These are phyloP conservation scores for Pteruthius melanotis DNA, from an alignment of 2,113 vertebrate genomes.

Conservation along the genomic window DNA sequence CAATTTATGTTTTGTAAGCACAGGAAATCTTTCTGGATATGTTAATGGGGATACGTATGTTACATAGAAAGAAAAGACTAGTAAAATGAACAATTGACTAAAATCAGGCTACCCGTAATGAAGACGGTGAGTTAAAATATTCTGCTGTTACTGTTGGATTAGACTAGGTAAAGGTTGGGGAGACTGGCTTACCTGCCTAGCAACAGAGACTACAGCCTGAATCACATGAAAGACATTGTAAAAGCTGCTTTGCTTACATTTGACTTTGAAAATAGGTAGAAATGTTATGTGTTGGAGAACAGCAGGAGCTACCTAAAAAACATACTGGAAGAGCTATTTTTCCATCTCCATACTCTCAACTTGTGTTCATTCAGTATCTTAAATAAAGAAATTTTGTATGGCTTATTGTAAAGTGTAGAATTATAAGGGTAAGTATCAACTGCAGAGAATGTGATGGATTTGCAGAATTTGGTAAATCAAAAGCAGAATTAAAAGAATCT, in stretches of 20 bases:
- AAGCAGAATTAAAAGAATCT: background rate
- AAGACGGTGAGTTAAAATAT: background rate
- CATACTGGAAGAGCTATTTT: background rate
- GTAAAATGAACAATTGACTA: background rate
- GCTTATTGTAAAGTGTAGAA: background rate
- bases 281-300: background rate
- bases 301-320: background rate
- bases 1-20: constrained; percentile 26
- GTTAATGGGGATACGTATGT: background rate
- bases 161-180: background rate
- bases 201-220: background rate
- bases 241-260: background rate
- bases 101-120: background rate
- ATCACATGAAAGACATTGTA: background rate
- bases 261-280: background rate
- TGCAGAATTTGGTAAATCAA: background rate
- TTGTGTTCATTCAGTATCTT: background rate
- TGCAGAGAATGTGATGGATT: background rate
- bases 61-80: constrained; percentile 6
- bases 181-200: background rate
- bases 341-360: background rate
- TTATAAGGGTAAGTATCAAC: background rate
- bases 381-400: background rate
- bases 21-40: background rate
- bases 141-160: background rate